Evolutionary conservation across 2,888 invertebrate genomes (phyloP), one percentile per base, ranked within the genome.

Genomic region (Parnassius orleans): DNA sequence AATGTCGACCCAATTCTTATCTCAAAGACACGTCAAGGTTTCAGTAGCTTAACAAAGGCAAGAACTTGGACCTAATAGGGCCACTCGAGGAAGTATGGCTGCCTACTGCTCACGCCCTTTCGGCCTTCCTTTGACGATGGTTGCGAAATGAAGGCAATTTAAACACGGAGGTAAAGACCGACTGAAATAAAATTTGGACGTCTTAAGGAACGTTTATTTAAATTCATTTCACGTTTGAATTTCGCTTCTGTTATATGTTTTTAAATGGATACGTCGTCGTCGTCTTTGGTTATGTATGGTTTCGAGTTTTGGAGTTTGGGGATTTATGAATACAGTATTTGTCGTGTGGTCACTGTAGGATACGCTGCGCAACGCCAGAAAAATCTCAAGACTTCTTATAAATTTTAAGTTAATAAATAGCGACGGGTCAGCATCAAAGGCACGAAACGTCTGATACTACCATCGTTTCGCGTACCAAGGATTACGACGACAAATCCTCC

Each of bases 11-110:
- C 83, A 87, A 81, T 86, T 86, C 81, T 78, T 89, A 84, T 90
- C 89, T 86, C 82, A 87, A 87, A 89, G 90, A 90, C 87, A 86
- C 79, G 85, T 80, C 81, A 78, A 69, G 73, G 75, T 70, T 71
- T 73, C 72, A 71, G 74, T 72, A 70, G 71, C 73, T 77, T 76
- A 80, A 89, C 89, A 89, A 88, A 90, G 83, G 81, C 74, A 77
- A 12, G 83, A 81, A 79, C 76, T 77, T 82, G 84, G 80, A 80
- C 85, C 81, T 89, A 90, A 90, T 90, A 90, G 79, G 89, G 79
- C 80, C 78, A 79, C 90, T 90, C 68, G 71, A 78, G 81, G 76
- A 74, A 80, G 74, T 76, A 72, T 71, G 74, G 71, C 80, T 74
- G 73, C 77, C 78, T 57, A 68, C 65, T 78, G 69, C 73, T 73